Evolutionary conservation across 1,140 invertebrate species (phyloP), one percentile per base, ranked within the genome.

Genomic region (Pseudomyrmex sp.): DNA sequence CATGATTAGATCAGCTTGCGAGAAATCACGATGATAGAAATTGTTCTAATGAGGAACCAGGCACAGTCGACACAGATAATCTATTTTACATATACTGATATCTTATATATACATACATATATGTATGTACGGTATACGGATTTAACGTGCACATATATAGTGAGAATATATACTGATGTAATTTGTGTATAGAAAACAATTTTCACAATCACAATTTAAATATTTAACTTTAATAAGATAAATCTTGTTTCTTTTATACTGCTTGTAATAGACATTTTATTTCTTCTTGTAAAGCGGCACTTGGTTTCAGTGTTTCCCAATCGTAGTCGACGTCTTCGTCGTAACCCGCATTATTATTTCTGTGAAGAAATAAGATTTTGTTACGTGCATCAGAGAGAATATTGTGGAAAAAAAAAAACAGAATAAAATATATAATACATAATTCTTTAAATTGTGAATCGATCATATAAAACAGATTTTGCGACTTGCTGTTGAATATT

Each of bases 261-360:
- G 66, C 84, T 87, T 94, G 86, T 54, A 94, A 86, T 35, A 84
- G 94, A 86, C 83, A 90, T 76, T 94, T 94, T 1, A 91, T 93
- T 90, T 94, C 92, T 80, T 94, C 94, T 26, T 92, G 93, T 69
- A 94, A 90, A 85, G 82, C 88, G 75, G 91, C 91, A 77, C 90
- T 93, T 8, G 94, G 93, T 70, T 91, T 92, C 7, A 94, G 61
- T 56, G 93, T 87, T 65, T 92, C 92, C 54, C 80, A 52, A 83
- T 92, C 91, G n/a, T 92, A 90, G 44, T 92, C 90, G 5, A 85
- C 63, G 9, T 92, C 91, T 8, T 92, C 92, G 5, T 90, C 88
- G n/a, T 88, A 88, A 46, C 69, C 50, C 15, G 89, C 74, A 69
- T 77, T 85, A 48, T 74, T 88, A 85, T 83, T 90, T 82, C 90